phyloP scores from a whole-genome alignment of 2,797 vertebrate species.

The Taenioides sp. region DNA sequence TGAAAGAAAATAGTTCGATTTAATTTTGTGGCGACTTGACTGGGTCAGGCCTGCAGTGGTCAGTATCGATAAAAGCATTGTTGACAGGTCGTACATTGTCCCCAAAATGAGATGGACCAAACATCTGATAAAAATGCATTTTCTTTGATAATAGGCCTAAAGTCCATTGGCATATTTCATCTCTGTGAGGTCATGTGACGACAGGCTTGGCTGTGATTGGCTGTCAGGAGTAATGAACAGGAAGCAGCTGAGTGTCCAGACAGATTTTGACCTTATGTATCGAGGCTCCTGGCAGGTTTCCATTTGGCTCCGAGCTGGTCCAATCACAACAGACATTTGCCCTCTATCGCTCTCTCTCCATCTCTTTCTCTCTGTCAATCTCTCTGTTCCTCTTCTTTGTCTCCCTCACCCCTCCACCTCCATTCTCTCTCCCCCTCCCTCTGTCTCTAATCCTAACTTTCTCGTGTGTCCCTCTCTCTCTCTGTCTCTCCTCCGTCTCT shows the following conservation, averaged over 20 bases:
- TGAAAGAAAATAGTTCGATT: too few species aligned
- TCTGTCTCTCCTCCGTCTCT: too few species aligned
- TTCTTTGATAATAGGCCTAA: not conserved
- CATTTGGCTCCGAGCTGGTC: not conserved
- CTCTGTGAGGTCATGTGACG: not conserved
- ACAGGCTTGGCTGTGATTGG: constrained; percentile 1
- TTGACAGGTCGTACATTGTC: too few species aligned
- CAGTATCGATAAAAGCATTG: too few species aligned
- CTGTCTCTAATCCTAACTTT: too few species aligned
- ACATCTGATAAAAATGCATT: too few species aligned
- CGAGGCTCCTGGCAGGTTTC: not conserved
- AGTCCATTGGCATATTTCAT: not conserved
- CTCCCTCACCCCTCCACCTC: too few species aligned
- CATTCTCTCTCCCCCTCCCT: too few species aligned
- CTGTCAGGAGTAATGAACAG: not conserved
- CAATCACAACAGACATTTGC: not conserved
- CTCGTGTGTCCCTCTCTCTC: not conserved
- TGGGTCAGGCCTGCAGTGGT: too few species aligned
- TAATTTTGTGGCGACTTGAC: too few species aligned
- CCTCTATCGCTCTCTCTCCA: not conserved
- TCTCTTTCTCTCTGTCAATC: not conserved
- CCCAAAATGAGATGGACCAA: too few species aligned
- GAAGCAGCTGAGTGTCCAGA: constrained; percentile 2
- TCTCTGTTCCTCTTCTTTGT: not conserved
- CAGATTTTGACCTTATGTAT: constrained; percentile 10